phyloP scores from a whole-genome alignment of 2,888 invertebrate species.

The Scrobipalpa costella region DNA sequence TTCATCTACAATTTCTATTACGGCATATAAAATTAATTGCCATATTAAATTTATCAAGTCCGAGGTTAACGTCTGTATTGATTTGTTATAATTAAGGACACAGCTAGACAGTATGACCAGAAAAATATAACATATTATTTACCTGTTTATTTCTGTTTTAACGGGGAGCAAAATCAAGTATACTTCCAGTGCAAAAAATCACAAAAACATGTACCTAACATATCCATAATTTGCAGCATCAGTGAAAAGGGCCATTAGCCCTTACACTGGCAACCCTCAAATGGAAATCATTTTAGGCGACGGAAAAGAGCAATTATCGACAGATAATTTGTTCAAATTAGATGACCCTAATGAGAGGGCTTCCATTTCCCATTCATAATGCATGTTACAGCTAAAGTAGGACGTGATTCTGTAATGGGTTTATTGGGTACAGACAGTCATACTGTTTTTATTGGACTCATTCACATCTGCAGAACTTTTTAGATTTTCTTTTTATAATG shows the following conservation, averaged over 20 bases:
- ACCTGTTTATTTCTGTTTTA: too few species aligned
- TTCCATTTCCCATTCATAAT: background rate
- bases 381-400: background rate
- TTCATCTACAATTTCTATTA: too few species aligned
- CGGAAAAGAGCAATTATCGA: constrained; percentile 53
- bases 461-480: too few species aligned
- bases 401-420: background rate
- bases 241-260: constrained; percentile 53
- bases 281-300: constrained; percentile 42
- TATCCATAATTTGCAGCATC: background rate
- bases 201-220: background rate
- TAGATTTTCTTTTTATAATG: too few species aligned
- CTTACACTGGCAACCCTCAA: constrained; percentile 44
- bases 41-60: too few species aligned
- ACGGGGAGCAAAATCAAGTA: background rate
- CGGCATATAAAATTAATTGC: too few species aligned
- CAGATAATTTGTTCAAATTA: constrained; percentile 49
- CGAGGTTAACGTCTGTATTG: background rate
- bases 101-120: too few species aligned
- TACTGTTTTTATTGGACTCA: too few species aligned
- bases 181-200: too few species aligned
- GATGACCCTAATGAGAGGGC: constrained; percentile 31
- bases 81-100: too few species aligned
- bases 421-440: too few species aligned
- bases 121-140: too few species aligned